Evolutionary conservation across 2,113 vertebrate genomes (phyloP), one percentile per base, ranked within the genome.

Genomic region (Mugil cephalus): DNA sequence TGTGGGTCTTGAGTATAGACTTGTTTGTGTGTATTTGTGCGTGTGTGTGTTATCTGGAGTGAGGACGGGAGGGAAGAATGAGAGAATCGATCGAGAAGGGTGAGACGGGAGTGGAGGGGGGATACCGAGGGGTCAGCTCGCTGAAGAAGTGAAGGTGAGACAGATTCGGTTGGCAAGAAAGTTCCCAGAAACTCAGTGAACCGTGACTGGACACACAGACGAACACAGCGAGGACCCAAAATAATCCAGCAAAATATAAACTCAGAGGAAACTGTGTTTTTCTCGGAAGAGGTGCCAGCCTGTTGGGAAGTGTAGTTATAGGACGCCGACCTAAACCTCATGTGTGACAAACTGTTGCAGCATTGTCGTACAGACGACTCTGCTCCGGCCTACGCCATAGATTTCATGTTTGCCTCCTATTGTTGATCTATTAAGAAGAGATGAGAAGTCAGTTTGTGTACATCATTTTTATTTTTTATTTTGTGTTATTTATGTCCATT

Each of bases 11-110:
- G 70, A 85, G 46, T 78, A 77, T 77, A 65, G 69, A 75, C 74
- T 86, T 91, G 85, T 86, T 86, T 89, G 87, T 87, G 87, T 87
- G 84, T 88, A 66, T 85, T 80, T 87, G 80, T 83, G 81, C 62
- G 63, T 77, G 61, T 78, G 64, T 76, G 62, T 36, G 40, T 62
- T 18, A 19, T 62, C 65, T 70, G 50, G 71, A 81, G 47, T 77
- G 53, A 82, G 73, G 67, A 64, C 77, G 72, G 46, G 59, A 69
- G 63, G 70, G 56, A 77, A 83, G 81, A 87, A 78, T 48, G 80
- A 79, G 71, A 75, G 85, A 92, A 89, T 90, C 77, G 79, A 87
- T 84, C 10, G 46, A 52, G 75, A 77, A 59, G 54, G 71, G 34
- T 45, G 36, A 64, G 70, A 79, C 59, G 47, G 69, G 67, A 68